Evolutionary conservation across 2,797 vertebrate genomes (phyloP).

Genomic region (Tamandua tetradactyla): DNA sequence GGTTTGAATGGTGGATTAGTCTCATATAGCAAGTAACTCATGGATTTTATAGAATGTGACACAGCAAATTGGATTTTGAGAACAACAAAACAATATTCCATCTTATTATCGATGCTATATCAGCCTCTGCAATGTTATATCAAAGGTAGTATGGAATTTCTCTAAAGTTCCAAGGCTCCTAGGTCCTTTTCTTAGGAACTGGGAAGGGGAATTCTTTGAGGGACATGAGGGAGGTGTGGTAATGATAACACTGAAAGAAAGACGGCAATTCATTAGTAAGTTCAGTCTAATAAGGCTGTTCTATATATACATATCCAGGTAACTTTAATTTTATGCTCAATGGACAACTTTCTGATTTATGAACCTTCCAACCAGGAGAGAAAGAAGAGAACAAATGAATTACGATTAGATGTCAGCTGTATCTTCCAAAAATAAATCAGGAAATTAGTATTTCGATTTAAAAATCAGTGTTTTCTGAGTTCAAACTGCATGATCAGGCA

Average conservation of each 20-base stretch:
- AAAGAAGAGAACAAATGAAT: background rate
- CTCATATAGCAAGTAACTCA: background rate
- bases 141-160: background rate
- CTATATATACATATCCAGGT: background rate
- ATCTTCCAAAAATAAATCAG: conserved; percentile 11
- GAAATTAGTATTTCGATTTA: background rate
- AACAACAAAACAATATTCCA: background rate
- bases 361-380: background rate
- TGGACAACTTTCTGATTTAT: conserved; percentile 25
- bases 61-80: background rate
- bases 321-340: background rate
- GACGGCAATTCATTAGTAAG: background rate
- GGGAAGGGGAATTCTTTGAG: background rate
- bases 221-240: background rate
- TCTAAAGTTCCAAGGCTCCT: background rate
- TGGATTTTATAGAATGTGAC: background rate
- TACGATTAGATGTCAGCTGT: background rate
- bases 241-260: background rate
- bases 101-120: background rate
- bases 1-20: background rate
- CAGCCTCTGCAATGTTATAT: background rate
- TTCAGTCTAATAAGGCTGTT: background rate
- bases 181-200: background rate
- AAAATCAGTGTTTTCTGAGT: background rate
- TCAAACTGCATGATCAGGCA: background rate